Evolutionary conservation across 2,797 vertebrate genomes (phyloP), one percentile per base, ranked within the genome.

Genomic region (Enteromius anoplus): DNA sequence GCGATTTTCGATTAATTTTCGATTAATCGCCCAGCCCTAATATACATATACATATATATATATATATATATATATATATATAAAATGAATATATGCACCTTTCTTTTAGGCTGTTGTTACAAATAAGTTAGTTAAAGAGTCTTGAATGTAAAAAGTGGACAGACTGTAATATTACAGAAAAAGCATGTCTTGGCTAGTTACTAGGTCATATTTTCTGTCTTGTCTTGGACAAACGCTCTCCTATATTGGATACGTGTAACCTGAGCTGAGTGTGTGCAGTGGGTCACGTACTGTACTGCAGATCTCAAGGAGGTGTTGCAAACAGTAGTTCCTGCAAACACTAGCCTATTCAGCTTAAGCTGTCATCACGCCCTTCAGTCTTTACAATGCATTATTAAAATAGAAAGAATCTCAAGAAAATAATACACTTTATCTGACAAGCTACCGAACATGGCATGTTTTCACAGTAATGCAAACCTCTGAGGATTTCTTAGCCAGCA

Each of bases 251-350:
- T 37, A 51, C 6, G 29, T 62, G 81, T 70, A 62, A 78, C 81
- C 55, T 70, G 53, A 83, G 40, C 65, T 45, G 37, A 83, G 82
- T 40, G 51, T 78, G 82, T 83, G 82, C 75, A 47, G 53, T 78
- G 14, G 66, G 73, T 71, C 82, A 83, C 82, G 75, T 83, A 83
- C 75, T 62, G n/a, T 62, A 83, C 66, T 49, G 51, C 65, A 83
- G 26, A 32, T 78, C 55, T 78, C 84, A 71, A 71, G 53, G 68
- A 64, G 73, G 58, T 81, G 71, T 75, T 85, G 78, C 19, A 62
- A 68, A 45, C 66, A 32, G 79, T 26, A 40, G 51, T 40, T 83
- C 26, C 32, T 29, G n/a, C 64, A 47, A 45, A 83, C 75, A 70
- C 40, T 19, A 62, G 26, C 40, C 21, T 26, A 37, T 62, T 78